Evolutionary conservation across 2,113 vertebrate genomes (phyloP).

Genomic region (Pampusana beccarii): DNA sequence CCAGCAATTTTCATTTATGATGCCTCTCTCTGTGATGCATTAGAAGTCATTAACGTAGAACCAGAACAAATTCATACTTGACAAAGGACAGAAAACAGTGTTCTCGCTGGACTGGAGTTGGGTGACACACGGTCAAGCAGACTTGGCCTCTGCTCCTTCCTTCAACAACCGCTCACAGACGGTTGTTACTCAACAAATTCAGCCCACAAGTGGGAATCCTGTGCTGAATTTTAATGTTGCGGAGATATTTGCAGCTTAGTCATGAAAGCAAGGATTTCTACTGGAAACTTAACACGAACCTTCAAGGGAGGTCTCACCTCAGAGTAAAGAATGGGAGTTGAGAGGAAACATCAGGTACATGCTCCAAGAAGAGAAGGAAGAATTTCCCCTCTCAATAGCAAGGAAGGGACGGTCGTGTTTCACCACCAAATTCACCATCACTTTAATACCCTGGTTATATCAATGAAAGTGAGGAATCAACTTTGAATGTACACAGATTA

Average conservation of each 20-base stretch:
- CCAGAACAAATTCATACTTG: neutral
- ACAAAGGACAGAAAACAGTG: neutral
- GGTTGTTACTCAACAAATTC: neutral
- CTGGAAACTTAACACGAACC: neutral
- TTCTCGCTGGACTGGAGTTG: neutral
- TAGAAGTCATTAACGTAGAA: neutral
- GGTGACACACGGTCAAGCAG: neutral
- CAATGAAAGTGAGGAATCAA: neutral
- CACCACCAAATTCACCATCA: neutral
- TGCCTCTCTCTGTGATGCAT: neutral
- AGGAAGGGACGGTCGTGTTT: neutral
- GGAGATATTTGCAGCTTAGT: neutral
- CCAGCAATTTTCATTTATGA: neutral
- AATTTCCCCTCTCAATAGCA: neutral
- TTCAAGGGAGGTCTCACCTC: neutral
- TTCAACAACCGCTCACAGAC: neutral
- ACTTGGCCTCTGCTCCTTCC: neutral
- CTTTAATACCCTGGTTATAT: neutral
- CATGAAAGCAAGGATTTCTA: neutral
- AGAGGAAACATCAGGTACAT: neutral
- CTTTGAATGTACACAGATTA: neutral
- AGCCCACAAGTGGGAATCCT: neutral
- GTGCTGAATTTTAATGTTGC: neutral
- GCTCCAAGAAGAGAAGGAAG: neutral
- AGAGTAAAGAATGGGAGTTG: neutral